Percentiles rank a stretch among this genome's conserved stretches.
phyloP scores from a whole-genome alignment of 2,113 vertebrate genomes.

The Xiphorhynchus elegans region DNA sequence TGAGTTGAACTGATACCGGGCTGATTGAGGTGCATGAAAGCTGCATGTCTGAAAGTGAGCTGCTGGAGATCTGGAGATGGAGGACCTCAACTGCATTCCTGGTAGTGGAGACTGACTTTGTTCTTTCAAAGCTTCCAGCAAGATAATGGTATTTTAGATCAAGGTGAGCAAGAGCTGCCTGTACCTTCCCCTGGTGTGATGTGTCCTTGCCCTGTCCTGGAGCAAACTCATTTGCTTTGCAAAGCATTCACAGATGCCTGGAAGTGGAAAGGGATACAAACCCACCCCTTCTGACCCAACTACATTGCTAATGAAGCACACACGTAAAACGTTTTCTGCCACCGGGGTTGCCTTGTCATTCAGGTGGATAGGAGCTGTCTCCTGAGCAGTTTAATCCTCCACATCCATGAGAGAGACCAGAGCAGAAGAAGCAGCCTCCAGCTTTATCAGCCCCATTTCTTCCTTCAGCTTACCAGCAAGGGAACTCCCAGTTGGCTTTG shows the following conservation, averaged over 20 bases:
- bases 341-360: not conserved
- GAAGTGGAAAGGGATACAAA: not conserved
- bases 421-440: fast-evolving
- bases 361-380: not conserved
- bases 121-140: not conserved
- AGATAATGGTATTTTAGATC: not conserved
- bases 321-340: not conserved
- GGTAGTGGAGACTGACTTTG: not conserved
- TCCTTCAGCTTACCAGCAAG: not conserved
- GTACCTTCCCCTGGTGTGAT: not conserved
- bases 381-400: not conserved
- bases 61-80: not conserved
- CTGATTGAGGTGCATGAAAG: not conserved
- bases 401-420: not conserved
- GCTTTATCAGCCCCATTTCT: not conserved
- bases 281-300: not conserved
- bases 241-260: not conserved
- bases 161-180: not conserved
- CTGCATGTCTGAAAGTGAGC: fast-evolving
- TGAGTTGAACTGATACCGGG: not conserved
- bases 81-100: not conserved
- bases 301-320: not conserved
- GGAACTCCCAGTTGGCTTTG: conserved; percentile 15
- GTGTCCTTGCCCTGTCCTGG: not conserved
- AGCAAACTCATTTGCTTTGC: conserved; percentile 53